Base-by-base conservation (phyloP, 1,140 invertebrate species). In the Catajapyx aquilonaris region DNA sequence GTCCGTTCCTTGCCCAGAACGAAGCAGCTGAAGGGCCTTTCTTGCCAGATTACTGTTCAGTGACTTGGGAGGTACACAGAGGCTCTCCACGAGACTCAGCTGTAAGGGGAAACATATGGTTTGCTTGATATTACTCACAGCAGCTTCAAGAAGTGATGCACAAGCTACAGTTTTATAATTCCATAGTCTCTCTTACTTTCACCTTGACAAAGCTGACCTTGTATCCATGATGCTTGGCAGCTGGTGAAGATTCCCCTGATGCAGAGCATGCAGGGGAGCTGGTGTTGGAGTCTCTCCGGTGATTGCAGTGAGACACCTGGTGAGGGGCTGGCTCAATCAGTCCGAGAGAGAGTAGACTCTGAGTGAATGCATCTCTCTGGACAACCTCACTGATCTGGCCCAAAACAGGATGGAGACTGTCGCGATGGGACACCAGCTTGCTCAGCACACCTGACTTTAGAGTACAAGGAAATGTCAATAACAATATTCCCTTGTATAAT, bases 61-160 rank as follows among this genome's bases (percentile, higher is more conserved):
- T 2, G 66, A 57, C 40, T 54, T 49, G 13, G 68, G 69, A 18
- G 71, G 59, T 40, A 66, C 57, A 50, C 69, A 72, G n/a, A 75
- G 44, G 17, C 66, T 64, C 39, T 68, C 62, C 18, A 71, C 62
- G 37, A 71, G 50, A 49, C 68, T 72, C 4, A 73, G 46, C 71
- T 74, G 47, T 35, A 59, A 60, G 51, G 30, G 48, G 47, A 47
- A 18, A 28, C n/a, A 35, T n/a, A n/a, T n/a, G n/a, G n/a, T n/a
- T n/a, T n/a, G n/a, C n/a, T n/a, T n/a, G n/a, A n/a, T n/a, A n/a
- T n/a, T n/a, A n/a, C n/a, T n/a, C n/a, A n/a, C n/a, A n/a, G n/a
- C n/a, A n/a, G n/a, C n/a, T n/a, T n/a, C n/a, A n/a, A n/a, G n/a
- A n/a, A n/a, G n/a, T n/a, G n/a, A n/a, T n/a, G n/a, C n/a, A n/a